Percentiles rank a stretch among this genome's conserved stretches.
Evolutionary conservation across 53 echinoderm and acorn worm genomes (phyloP).

Genomic region (Patiria pectinifera): DNA sequence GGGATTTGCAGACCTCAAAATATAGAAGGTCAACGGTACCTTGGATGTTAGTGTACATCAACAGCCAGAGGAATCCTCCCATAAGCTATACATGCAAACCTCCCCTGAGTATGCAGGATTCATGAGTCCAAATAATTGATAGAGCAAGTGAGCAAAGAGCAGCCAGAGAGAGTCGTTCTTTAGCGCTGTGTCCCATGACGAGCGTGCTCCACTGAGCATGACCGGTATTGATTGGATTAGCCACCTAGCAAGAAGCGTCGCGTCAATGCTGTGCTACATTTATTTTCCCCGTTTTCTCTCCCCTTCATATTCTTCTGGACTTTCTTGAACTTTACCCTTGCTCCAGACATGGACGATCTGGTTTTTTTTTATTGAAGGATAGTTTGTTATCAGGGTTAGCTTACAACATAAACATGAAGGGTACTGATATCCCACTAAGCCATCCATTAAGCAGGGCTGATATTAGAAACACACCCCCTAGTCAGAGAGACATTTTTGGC

Average conservation of each 20-base stretch:
- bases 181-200: neutral
- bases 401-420: neutral
- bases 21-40: neutral
- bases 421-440: neutral
- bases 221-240: constrained; percentile 30
- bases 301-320: neutral
- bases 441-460: constrained; percentile 1
- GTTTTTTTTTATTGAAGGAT: neutral
- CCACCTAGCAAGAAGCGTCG: constrained; percentile 15
- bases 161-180: neutral
- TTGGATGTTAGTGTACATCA: neutral
- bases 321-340: neutral
- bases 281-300: neutral
- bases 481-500: neutral
- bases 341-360: neutral
- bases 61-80: neutral
- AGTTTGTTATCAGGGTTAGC: neutral
- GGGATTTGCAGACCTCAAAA: neutral
- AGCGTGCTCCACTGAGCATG: constrained; percentile 32
- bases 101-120: constrained; percentile 7
- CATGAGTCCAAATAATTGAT: constrained; percentile 25
- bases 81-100: neutral
- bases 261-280: constrained; percentile 8
- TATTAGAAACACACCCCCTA: neutral
- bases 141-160: neutral